Evolutionary conservation across 37 sponge, comb jelly and placozoan genomes (phyloP).

Genomic region (Cladorhizidae sp.): DNA sequence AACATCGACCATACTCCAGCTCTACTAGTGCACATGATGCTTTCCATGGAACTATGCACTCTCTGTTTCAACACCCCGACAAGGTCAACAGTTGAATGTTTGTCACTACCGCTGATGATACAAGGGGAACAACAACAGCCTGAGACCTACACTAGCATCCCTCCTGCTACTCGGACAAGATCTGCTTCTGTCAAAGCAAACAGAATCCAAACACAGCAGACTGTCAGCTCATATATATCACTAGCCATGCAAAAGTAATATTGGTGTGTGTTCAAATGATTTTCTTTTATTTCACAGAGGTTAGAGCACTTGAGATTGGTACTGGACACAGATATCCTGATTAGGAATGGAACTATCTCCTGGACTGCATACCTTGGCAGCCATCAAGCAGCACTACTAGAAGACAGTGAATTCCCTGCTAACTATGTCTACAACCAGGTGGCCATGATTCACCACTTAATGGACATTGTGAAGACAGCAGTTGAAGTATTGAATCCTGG

Average conservation of each 20-base stretch:
- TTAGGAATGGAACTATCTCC: background rate
- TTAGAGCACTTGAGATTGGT: background rate
- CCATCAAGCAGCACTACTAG: conserved; percentile 4
- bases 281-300: background rate
- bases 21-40: conserved; percentile 35
- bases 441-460: conserved; percentile 40
- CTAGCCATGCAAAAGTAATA: no score
- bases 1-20: conserved; percentile 33
- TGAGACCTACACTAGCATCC: conserved; percentile 19
- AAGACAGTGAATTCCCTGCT: background rate
- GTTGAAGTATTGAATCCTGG: conserved; percentile 48
- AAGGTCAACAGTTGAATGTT: background rate
- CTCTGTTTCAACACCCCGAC: conserved; percentile 8
- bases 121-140: background rate
- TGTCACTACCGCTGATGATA: background rate
- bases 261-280: conserved; percentile 3
- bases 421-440: conserved; percentile 15
- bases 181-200: background rate
- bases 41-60: conserved; percentile 32
- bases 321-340: background rate
- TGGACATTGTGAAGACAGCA: conserved; percentile 43
- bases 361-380: conserved; percentile 48
- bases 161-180: background rate
- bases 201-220: background rate
- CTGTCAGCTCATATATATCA: conserved; percentile 2